Conservation (phyloP, 1,140 invertebrate species). For the Arion vulgaris region DNA sequence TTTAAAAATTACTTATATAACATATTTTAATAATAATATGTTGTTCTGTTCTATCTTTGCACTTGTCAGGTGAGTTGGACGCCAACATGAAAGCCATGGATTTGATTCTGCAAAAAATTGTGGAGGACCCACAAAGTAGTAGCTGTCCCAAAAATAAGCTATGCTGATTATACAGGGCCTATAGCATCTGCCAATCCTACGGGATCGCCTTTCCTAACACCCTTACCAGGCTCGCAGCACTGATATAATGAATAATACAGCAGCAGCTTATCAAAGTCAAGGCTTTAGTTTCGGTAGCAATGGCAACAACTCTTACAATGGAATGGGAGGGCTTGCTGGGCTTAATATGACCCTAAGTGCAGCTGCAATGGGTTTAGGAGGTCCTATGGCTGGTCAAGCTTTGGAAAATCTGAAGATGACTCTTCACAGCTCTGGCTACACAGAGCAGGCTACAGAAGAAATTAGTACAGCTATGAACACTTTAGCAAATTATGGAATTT, state of each 20-base stretch:
- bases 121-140: slow-evolving; percentile 97
- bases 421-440: slow-evolving; percentile 88
- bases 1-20: no score
- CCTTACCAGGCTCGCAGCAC: slow-evolving; percentile 59
- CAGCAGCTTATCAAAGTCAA: slow-evolving; percentile 44
- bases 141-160: slow-evolving; percentile 96
- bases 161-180: slow-evolving; percentile 93
- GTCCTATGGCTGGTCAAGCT: slow-evolving; percentile 71
- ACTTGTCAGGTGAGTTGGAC: slow-evolving; percentile 82
- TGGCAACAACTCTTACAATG: slow-evolving; percentile 53
- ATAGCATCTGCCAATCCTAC: slow-evolving; percentile 97
- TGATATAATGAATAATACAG: slow-evolving; percentile 64
- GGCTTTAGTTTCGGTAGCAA: slow-evolving; percentile 52
- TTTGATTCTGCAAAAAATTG: slow-evolving; percentile 96
- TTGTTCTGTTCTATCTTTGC: neutral
- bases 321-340: slow-evolving; percentile 52
- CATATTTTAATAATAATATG: no score
- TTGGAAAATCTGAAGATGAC: slow-evolving; percentile 80
- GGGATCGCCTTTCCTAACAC: slow-evolving; percentile 89
- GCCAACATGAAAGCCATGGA: slow-evolving; percentile 93
- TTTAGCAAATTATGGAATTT: slow-evolving; percentile 93
- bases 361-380: slow-evolving; percentile 82
- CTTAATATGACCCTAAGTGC: slow-evolving; percentile 84
- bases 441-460: slow-evolving; percentile 89
- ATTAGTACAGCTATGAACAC: slow-evolving; percentile 92